A percentile compares a stretch with the other conserved stretches of the same genome.
These are phyloP conservation scores for Amphiprion clarkii DNA, from an alignment of 2,797 vertebrate species.

Conservation along the genomic window DNA sequence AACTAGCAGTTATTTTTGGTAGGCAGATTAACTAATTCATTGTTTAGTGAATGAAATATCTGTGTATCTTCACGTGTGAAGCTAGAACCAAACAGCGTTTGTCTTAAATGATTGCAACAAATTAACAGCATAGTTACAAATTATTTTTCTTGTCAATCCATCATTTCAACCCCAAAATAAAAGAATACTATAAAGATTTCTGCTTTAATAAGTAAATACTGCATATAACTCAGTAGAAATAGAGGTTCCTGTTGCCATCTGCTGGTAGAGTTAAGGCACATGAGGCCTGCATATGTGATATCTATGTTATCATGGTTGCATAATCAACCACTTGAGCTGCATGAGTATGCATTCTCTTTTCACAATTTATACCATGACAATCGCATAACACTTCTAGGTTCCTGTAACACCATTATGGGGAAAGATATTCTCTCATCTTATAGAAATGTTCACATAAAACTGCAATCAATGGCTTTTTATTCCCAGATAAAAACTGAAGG, in stretches of 20 bases:
- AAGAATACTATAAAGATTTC: background rate
- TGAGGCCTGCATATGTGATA: background rate
- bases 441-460: background rate
- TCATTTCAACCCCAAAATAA: background rate
- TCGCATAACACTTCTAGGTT: background rate
- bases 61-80: background rate
- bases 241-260: slow-evolving; percentile 69
- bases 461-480: background rate
- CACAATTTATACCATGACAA: background rate
- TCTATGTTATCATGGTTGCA: slow-evolving; percentile 32
- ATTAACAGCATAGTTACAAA: background rate
- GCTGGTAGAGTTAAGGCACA: slow-evolving; percentile 48
- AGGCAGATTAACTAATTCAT: background rate
- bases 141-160: background rate
- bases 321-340: slow-evolving; percentile 15
- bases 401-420: too few species aligned
- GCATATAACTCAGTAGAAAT: background rate
- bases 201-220: background rate
- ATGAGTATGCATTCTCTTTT: background rate
- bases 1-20: background rate
- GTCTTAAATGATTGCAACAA: background rate
- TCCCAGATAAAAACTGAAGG: background rate
- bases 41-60: too few species aligned
- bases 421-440: background rate
- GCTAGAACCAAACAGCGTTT: background rate